These are phyloP conservation scores for Heterohyrax brucei DNA, from an alignment of 2,797 vertebrate species.

Conservation along the genomic window DNA sequence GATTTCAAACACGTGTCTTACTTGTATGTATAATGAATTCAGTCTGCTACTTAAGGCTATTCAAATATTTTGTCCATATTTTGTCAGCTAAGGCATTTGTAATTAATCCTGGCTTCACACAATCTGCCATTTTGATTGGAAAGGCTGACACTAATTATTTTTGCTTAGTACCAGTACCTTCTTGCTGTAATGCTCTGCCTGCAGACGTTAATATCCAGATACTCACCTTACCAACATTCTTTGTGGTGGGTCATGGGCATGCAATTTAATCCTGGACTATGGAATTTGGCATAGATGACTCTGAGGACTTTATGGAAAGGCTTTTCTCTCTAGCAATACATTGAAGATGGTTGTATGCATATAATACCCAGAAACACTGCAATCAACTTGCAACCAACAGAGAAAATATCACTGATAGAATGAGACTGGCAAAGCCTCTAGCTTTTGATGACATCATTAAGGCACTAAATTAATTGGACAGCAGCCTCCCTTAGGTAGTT, in stretches of 20 bases:
- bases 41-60: not conserved
- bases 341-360: not conserved
- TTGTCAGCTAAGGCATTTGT: not conserved
- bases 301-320: not conserved
- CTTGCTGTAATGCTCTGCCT: not conserved
- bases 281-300: not conserved
- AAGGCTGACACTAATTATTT: not conserved
- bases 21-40: not conserved
- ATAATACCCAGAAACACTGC: too few species aligned
- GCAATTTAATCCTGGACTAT: not conserved
- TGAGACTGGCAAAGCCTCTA: conserved; percentile 21
- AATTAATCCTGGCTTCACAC: conserved; percentile 2
- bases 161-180: not conserved
- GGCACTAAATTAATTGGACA: not conserved
- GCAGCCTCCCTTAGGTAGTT: not conserved
- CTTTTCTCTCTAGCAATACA: not conserved
- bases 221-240: not conserved
- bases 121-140: not conserved
- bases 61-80: conserved; percentile 24
- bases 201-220: not conserved
- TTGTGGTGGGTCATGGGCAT: not conserved
- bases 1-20: conserved; percentile 31
- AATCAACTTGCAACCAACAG: not conserved
- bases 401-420: not conserved
- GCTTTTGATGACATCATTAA: not conserved